phyloP scores from a whole-genome alignment of 2,797 vertebrate species.

The Okamejei kenojei region DNA sequence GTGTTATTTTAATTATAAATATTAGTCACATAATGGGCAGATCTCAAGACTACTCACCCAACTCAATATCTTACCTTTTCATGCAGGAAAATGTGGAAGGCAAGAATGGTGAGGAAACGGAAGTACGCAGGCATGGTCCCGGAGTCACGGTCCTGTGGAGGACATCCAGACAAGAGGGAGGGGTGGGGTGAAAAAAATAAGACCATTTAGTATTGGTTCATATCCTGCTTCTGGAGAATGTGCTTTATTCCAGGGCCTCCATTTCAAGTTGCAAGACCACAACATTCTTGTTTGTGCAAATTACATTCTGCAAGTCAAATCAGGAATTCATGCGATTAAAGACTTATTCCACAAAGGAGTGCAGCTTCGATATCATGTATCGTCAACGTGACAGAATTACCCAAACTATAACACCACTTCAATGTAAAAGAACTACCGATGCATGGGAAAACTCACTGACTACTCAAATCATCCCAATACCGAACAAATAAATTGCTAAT shows the following conservation, averaged over 20 bases:
- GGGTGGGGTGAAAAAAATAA: background rate
- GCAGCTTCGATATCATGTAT: too few relatives aligned
- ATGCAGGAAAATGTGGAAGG: slow-evolving; percentile 87
- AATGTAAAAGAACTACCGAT: background rate
- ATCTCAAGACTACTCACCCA: background rate
- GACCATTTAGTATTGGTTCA: background rate
- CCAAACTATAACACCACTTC: too few relatives aligned
- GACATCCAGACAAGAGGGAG: background rate
- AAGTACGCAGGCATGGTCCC: slow-evolving; percentile 82
- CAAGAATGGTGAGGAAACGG: slow-evolving; percentile 91
- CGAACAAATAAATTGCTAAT: background rate
- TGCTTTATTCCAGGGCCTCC: background rate
- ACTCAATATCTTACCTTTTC: slow-evolving; percentile 67
- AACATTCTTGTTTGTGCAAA: background rate
- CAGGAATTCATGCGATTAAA: background rate
- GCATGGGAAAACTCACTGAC: background rate
- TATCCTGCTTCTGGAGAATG: background rate
- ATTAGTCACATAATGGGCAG: background rate
- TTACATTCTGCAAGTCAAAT: background rate
- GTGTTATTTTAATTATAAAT: background rate
- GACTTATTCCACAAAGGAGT: background rate
- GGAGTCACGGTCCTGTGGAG: slow-evolving; percentile 54
- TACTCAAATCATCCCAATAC: background rate
- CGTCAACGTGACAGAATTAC: too few relatives aligned
- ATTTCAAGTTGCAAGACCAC: background rate